These are phyloP conservation scores for Conistra vaccinii DNA, from an alignment of 2,888 invertebrate genomes.

Conservation along the genomic window DNA sequence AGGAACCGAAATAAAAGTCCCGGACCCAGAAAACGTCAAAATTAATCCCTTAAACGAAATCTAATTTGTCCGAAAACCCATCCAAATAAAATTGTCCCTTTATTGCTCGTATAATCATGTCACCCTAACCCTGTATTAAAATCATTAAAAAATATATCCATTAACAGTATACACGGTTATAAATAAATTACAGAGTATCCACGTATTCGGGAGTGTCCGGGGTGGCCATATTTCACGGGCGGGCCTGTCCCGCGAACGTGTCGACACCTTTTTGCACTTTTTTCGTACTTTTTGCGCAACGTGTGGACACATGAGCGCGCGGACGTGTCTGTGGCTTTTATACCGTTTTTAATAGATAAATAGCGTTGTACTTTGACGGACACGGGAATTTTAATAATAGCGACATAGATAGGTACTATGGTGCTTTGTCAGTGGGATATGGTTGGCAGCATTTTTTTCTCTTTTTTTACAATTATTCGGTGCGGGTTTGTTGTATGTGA, in stretches of 20 bases:
- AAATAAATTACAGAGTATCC: conserved; percentile 79
- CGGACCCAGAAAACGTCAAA: conserved; percentile 19
- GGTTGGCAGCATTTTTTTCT: conserved; percentile 7
- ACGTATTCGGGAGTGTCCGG: conserved; percentile 67
- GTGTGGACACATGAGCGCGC: conserved; percentile 71
- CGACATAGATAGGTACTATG: conserved; percentile 64
- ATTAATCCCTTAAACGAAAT: conserved; percentile 49
- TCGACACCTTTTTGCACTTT: conserved; percentile 78
- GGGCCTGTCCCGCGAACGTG: conserved; percentile 75
- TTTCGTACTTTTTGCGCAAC: conserved; percentile 70
- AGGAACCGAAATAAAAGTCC: conserved; percentile 8
- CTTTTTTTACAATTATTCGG: conserved; percentile 54
- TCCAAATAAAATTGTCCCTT: conserved; percentile 62
- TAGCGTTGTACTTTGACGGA: conserved; percentile 75
- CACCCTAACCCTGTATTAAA: conserved; percentile 69
- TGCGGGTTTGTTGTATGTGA: conserved; percentile 41
- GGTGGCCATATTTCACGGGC: conserved; percentile 81
- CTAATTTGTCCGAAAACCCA: conserved; percentile 58
- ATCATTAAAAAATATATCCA: conserved; percentile 77
- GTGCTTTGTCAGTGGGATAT: conserved; percentile 50
- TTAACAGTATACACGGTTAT: conserved; percentile 73
- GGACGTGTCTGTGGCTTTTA: conserved; percentile 76
- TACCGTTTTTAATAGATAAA: conserved; percentile 79
- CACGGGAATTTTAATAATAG: conserved; percentile 71
- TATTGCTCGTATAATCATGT: conserved; percentile 67